These are phyloP conservation scores for Phenganax subtilis DNA, from an alignment of 92 coral and sea anemone species.

Conservation along the genomic window DNA sequence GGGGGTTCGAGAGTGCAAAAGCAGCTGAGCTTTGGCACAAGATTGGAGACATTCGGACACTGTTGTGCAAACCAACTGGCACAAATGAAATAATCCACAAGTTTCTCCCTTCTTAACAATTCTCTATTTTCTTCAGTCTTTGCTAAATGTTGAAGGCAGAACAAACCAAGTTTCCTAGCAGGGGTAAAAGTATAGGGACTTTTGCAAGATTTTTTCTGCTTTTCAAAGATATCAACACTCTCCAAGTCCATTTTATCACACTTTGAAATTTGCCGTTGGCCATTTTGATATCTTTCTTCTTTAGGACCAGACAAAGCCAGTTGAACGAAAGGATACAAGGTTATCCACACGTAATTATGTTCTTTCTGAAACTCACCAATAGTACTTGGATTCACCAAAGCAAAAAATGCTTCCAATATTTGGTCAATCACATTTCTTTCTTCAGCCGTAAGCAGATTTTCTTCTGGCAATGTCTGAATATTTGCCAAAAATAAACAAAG, in stretches of 20 bases:
- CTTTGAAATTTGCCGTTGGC: not conserved
- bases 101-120: constrained; percentile 49
- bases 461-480: constrained; percentile 36
- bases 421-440: constrained; percentile 44
- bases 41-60: not conserved
- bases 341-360: constrained; percentile 73
- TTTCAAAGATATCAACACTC: not conserved
- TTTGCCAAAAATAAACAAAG: constrained; percentile 62
- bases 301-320: constrained; percentile 62
- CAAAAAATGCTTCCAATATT: constrained; percentile 56
- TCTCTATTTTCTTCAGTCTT: constrained; percentile 46
- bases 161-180: constrained; percentile 65
- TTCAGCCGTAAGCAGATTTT: constrained; percentile 6
- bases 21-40: constrained; percentile 2
- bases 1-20: constrained; percentile 14
- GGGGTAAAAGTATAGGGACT: constrained; percentile 60
- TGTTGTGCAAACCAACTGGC: constrained; percentile 53
- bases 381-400: constrained; percentile 41
- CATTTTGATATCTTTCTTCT: not conserved
- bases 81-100: constrained; percentile 59
- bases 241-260: not conserved
- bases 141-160: constrained; percentile 55
- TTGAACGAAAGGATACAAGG: constrained; percentile 70
- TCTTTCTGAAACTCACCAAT: constrained; percentile 55
- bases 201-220: not conserved